phyloP scores from a whole-genome alignment of 1,140 invertebrate species.

The Paraescarpia echinospica region DNA sequence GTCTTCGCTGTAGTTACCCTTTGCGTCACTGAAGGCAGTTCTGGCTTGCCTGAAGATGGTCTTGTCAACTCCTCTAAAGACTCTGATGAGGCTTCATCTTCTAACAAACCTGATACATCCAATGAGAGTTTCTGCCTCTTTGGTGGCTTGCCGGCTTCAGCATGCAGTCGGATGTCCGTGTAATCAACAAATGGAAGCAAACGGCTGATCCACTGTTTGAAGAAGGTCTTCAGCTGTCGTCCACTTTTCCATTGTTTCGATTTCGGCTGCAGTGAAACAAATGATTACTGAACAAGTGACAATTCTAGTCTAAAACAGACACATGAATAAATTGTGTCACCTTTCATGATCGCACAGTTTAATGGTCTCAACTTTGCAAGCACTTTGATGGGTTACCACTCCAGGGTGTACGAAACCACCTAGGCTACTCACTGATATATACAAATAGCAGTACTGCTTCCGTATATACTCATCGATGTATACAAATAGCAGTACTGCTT shows the following conservation, averaged over 20 bases:
- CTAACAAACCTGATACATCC: not conserved
- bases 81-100: not conserved
- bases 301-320: not conserved
- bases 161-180: not conserved
- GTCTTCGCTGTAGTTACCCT: too few species aligned
- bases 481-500: too few species aligned
- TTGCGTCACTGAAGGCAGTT: too few species aligned
- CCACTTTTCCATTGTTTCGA: not conserved
- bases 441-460: too few species aligned
- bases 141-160: not conserved
- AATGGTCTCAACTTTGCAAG: too few species aligned
- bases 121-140: not conserved
- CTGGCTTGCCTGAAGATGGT: too few species aligned
- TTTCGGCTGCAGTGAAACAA: not conserved
- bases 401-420: too few species aligned
- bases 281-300: not conserved
- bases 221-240: not conserved
- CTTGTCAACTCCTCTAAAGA: too few species aligned
- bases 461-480: too few species aligned
- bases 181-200: not conserved
- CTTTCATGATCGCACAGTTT: not conserved
- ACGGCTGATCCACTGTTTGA: not conserved
- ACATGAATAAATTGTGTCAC: not conserved
- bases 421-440: too few species aligned
- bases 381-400: too few species aligned